phyloP scores from a whole-genome alignment of 2,113 vertebrate genomes.

The Probosciger aterrimus region DNA sequence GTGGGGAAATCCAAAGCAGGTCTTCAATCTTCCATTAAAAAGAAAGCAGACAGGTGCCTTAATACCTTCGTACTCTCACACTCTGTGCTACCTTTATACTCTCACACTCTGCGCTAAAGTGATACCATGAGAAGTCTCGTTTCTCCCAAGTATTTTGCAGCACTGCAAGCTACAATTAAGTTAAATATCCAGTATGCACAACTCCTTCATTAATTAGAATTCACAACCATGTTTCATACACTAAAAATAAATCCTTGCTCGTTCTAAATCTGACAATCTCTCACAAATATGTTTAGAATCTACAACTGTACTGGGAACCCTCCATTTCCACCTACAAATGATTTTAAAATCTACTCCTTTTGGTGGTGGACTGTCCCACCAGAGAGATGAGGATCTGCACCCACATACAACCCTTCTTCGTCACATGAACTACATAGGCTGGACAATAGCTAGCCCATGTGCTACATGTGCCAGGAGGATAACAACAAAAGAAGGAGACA shows the following conservation, averaged over 20 bases:
- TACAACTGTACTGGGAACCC: background rate
- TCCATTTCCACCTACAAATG: fast-evolving
- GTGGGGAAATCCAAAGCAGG: background rate
- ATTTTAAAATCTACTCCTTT: background rate
- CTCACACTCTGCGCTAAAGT: background rate
- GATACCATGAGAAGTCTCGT: background rate
- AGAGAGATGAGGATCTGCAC: background rate
- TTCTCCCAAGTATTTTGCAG: background rate
- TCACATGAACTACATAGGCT: background rate
- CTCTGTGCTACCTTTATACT: background rate
- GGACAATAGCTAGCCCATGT: background rate
- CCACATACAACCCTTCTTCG: background rate
- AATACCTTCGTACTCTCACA: background rate
- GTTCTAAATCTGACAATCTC: background rate
- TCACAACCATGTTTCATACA: background rate
- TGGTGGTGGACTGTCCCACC: background rate
- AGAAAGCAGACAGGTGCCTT: background rate
- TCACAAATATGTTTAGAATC: background rate
- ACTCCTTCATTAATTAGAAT: background rate
- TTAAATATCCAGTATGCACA: background rate
- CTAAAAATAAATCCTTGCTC: background rate
- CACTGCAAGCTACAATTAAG: background rate
- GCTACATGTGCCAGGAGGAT: background rate
- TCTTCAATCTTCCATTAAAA: background rate
- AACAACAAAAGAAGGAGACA: background rate